Evolutionary conservation across 2,113 vertebrate genomes (phyloP).

Genomic region (Dipodomys spectabilis): DNA sequence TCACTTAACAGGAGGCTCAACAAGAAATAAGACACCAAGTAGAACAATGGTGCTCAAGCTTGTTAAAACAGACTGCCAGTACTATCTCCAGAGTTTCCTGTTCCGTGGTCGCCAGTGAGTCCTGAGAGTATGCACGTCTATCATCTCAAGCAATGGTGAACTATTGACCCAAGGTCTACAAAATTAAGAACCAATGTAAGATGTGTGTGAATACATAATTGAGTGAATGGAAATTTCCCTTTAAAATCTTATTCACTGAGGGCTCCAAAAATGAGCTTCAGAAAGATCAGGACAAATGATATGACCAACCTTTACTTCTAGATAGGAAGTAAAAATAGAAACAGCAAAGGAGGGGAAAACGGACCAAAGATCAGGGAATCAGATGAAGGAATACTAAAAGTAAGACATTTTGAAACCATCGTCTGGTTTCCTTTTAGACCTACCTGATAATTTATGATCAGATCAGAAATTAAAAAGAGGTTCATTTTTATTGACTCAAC

Average conservation of each 20-base stretch:
- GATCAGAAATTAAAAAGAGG: constrained; percentile 37
- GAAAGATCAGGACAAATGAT: constrained; percentile 10
- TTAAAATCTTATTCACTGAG: background rate
- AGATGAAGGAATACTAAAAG: background rate
- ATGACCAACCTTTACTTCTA: background rate
- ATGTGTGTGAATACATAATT: background rate
- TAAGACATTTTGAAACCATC: background rate
- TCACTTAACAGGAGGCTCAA: background rate
- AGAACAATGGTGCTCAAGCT: background rate
- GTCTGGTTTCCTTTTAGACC: constrained; percentile 7
- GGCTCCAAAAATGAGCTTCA: background rate
- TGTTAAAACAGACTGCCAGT: background rate
- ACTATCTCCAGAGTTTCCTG: background rate
- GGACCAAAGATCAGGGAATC: background rate
- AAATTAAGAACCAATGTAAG: background rate
- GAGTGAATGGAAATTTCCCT: background rate
- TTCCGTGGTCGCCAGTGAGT: background rate
- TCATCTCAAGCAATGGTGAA: background rate
- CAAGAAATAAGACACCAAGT: background rate
- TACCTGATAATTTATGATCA: background rate
- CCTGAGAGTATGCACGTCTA: background rate
- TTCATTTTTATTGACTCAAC: constrained; percentile 25
- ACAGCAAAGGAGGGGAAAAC: background rate
- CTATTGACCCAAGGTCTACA: background rate
- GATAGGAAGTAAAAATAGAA: constrained; percentile 10